phyloP scores from a whole-genome alignment of 2,888 invertebrate genomes.

The Cataglyphis rosenhaueri region DNA sequence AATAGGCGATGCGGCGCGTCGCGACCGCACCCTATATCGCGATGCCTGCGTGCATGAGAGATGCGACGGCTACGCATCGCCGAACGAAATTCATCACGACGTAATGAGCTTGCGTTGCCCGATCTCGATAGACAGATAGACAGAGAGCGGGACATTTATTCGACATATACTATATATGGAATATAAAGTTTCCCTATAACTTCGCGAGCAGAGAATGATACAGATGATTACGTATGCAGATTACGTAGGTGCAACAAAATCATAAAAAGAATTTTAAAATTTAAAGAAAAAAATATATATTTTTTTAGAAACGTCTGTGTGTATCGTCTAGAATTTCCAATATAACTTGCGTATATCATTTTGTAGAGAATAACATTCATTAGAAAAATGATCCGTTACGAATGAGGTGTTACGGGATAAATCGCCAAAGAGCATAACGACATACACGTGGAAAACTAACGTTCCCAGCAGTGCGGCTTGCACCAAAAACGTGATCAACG shows the following conservation, averaged over 20 bases:
- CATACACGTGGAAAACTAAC: conserved; percentile 16
- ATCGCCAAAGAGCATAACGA: conserved; percentile 13
- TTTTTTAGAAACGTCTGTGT: background rate
- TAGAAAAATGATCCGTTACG: background rate
- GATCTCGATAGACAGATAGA: conserved; percentile 32
- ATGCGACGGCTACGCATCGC: conserved; percentile 55
- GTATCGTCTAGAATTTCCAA: background rate
- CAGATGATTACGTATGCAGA: background rate
- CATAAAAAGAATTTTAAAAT: background rate
- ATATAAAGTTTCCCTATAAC: conserved; percentile 20
- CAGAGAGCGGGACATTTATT: conserved; percentile 32
- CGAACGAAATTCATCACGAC: conserved; percentile 62
- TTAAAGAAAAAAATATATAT: background rate
- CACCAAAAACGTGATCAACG: conserved; percentile 55
- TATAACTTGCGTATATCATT: background rate
- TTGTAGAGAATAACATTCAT: background rate
- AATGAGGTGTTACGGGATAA: background rate
- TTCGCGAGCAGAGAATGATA: conserved; percentile 20
- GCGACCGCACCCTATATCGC: conserved; percentile 38
- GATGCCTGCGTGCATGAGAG: conserved; percentile 7
- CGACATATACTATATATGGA: conserved; percentile 9
- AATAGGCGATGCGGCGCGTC: conserved; percentile 58
- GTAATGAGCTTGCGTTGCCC: conserved; percentile 62
- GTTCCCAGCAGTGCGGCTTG: conserved; percentile 37
- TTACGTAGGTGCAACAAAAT: background rate